phyloP scores from a whole-genome alignment of 2,113 vertebrate genomes.

The Rhea pennata region DNA sequence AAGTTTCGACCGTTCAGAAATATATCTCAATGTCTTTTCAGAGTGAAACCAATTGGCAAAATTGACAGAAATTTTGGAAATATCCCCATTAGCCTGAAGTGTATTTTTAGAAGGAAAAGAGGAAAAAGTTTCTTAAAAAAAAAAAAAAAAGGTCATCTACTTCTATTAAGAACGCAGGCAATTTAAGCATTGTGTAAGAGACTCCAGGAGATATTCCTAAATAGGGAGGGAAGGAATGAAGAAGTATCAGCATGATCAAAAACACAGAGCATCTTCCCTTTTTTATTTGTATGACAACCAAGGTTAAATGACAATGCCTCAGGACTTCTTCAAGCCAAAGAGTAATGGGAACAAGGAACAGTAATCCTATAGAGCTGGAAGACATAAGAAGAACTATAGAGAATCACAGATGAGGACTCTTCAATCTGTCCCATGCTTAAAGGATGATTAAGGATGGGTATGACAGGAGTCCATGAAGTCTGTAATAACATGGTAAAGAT shows the following conservation, averaged over 20 bases:
- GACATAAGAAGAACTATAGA: neutral
- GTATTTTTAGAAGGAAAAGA: constrained; percentile 23
- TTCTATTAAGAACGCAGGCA: neutral
- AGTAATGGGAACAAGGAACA: neutral
- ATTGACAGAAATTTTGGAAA: constrained; percentile 24
- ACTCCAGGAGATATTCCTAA: neutral
- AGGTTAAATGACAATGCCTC: neutral
- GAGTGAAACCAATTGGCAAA: neutral
- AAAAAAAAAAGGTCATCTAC: neutral
- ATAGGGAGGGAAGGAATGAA: neutral
- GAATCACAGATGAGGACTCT: neutral
- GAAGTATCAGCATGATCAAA: neutral
- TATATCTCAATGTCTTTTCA: neutral
- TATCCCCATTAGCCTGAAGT: neutral
- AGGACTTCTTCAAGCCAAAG: neutral
- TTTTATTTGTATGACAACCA: neutral
- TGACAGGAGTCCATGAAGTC: neutral
- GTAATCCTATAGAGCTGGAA: fast-evolving
- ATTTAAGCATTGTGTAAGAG: constrained; percentile 8
- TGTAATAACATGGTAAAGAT: neutral
- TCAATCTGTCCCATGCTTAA: neutral
- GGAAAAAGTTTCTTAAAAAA: neutral
- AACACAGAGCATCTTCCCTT: neutral
- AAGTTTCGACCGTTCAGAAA: neutral
- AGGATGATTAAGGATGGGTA: neutral